Evolutionary conservation across 2,888 invertebrate species (phyloP).

Genomic region (Andrena haemorrhoa): DNA sequence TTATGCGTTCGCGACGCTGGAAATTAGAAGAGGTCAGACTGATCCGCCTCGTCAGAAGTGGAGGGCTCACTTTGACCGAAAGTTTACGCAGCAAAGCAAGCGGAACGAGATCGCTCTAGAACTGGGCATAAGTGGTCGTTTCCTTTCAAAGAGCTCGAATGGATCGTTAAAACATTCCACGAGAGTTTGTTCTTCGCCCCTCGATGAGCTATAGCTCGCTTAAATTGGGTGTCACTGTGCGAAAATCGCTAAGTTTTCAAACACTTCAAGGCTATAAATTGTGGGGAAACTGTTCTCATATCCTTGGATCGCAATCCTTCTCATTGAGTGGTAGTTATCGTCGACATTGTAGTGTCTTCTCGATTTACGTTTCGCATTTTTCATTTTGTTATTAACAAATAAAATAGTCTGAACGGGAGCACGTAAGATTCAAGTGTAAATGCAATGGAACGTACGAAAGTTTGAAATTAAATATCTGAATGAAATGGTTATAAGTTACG

Average conservation of each 20-base stretch:
- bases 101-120: slow-evolving; percentile 28
- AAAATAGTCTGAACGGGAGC: background rate
- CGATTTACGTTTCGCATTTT: background rate
- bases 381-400: background rate
- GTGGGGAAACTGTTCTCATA: background rate
- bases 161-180: slow-evolving; percentile 25
- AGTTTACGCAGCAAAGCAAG: slow-evolving; percentile 31
- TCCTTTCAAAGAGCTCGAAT: slow-evolving; percentile 8
- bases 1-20: background rate
- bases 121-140: slow-evolving; percentile 27
- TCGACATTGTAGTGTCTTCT: background rate
- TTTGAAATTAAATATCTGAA: background rate
- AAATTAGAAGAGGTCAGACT: background rate
- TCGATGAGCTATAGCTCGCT: background rate
- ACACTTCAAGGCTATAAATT: background rate
- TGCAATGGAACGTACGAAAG: background rate
- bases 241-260: background rate
- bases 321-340: too few relatives aligned
- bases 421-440: background rate
- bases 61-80: slow-evolving; percentile 1
- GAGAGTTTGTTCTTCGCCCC: slow-evolving; percentile 4
- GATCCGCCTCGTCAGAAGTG: background rate
- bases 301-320: too few relatives aligned
- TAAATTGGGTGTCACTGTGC: background rate
- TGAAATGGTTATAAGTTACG: slow-evolving; percentile 3